Percentiles rank a stretch among this genome's conserved stretches.
Evolutionary conservation across 1,140 invertebrate genomes (phyloP).

Genomic region (Trichomalopsis sarcophagae): DNA sequence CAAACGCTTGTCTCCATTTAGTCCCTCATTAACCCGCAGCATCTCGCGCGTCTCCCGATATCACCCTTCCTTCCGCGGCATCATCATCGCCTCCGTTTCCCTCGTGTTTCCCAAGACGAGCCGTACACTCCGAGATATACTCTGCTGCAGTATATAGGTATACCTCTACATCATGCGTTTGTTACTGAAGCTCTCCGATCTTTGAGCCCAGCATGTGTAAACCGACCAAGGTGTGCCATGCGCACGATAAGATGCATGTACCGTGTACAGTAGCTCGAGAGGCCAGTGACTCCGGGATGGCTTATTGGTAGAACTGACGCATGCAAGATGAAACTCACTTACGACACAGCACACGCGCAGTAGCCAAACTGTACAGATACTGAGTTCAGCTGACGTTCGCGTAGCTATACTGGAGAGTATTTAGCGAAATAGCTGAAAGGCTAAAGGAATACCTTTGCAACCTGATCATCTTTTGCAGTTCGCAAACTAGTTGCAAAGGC

Average conservation of each 20-base stretch:
- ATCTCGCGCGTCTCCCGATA: neutral
- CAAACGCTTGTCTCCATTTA: slow-evolving; percentile 7
- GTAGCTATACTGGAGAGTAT: neutral
- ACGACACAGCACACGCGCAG: neutral
- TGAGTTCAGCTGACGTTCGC: neutral
- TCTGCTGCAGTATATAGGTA: neutral
- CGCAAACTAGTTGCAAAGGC: too few relatives aligned
- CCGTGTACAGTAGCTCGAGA: neutral
- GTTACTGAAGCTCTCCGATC: neutral
- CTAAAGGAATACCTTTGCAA: too few relatives aligned
- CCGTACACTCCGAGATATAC: neutral
- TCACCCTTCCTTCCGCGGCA: neutral
- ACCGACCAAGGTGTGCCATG: neutral
- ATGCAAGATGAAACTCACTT: neutral
- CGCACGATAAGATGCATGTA: neutral
- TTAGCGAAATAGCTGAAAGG: neutral
- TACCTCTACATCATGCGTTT: neutral
- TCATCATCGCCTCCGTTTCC: slow-evolving; percentile 15
- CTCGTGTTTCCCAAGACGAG: neutral
- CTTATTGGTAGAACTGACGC: neutral
- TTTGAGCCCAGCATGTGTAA: neutral
- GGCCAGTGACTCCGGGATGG: neutral
- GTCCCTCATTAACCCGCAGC: neutral
- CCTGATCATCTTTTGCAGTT: too few relatives aligned
- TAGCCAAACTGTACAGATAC: too few relatives aligned